A percentile compares a stretch with the other conserved stretches of the same genome.
These are phyloP conservation scores for Sebastes oblongus DNA, from an alignment of 2,797 vertebrate species.

Conservation along the genomic window DNA sequence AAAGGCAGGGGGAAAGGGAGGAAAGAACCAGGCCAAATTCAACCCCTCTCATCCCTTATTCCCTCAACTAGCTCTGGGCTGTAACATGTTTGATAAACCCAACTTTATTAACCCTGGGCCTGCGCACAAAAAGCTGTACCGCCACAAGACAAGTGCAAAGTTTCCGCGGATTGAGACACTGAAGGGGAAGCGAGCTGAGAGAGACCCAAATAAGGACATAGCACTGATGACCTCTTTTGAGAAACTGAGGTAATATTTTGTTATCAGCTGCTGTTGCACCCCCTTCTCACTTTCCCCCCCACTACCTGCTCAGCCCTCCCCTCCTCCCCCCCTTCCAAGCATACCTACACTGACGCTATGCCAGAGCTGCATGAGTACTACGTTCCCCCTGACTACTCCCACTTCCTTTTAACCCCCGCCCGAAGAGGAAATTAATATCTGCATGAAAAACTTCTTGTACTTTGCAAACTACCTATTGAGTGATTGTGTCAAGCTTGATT, in stretches of 20 bases:
- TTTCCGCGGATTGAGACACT: constrained; percentile 95
- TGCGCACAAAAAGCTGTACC: constrained; percentile 99
- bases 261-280: constrained; percentile 92
- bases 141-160: constrained; percentile 99
- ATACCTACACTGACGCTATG: constrained; percentile 89
- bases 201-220: constrained; percentile 95
- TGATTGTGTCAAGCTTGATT: constrained; percentile 95
- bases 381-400: constrained; percentile 84
- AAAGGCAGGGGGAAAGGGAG: constrained; percentile 90
- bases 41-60: constrained; percentile 85
- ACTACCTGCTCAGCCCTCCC: constrained; percentile 86
- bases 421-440: constrained; percentile 88
- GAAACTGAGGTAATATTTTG: constrained; percentile 99
- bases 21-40: constrained; percentile 91
- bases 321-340: constrained; percentile 82
- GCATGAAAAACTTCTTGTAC: constrained; percentile 95
- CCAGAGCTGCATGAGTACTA: constrained; percentile 97
- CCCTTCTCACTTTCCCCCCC: constrained; percentile 85
- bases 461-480: constrained; percentile 97
- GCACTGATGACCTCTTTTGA: constrained; percentile 97
- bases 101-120: constrained; percentile 95
- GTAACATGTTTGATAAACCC: constrained; percentile 96
- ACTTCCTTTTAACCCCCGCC: constrained; percentile 81
- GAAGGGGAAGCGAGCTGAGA: constrained; percentile 94
- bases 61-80: constrained; percentile 89